These are phyloP conservation scores for Cinclus mexicanus DNA, from an alignment of 2,113 vertebrate genomes.

Conservation along the genomic window DNA sequence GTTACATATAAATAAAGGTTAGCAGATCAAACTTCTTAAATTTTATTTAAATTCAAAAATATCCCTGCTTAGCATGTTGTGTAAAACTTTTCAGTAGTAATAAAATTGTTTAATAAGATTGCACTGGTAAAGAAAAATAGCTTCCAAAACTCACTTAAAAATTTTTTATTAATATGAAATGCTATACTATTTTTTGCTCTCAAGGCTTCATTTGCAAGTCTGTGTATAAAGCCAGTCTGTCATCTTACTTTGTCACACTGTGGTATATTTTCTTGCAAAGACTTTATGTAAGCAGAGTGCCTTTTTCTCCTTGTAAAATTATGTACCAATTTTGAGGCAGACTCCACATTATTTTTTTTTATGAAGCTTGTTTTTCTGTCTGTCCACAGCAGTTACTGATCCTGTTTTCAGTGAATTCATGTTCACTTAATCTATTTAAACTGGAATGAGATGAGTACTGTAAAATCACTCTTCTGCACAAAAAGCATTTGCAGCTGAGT, in stretches of 20 bases:
- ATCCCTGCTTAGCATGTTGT: conserved; percentile 8
- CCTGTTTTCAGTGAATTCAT: neutral
- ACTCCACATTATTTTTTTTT: neutral
- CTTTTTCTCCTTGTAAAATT: neutral
- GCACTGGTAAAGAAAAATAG: neutral
- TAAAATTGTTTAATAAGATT: conserved; percentile 12
- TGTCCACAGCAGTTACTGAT: neutral
- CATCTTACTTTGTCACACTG: neutral
- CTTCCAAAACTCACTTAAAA: neutral
- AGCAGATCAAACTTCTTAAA: neutral
- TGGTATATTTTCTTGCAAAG: neutral
- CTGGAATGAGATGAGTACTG: neutral
- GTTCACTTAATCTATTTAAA: neutral
- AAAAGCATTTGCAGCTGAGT: neutral
- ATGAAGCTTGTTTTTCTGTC: neutral
- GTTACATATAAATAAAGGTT: conserved; percentile 17
- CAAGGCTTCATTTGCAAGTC: neutral
- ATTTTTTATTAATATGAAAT: neutral
- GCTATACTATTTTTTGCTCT: neutral
- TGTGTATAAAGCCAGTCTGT: neutral
- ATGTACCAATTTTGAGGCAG: neutral
- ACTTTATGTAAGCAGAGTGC: neutral
- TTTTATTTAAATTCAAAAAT: conserved; percentile 15
- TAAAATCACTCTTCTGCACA: neutral
- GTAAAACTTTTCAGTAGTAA: neutral